phyloP scores from a whole-genome alignment of 2,113 vertebrate genomes.

The Gracilinanus agilis region DNA sequence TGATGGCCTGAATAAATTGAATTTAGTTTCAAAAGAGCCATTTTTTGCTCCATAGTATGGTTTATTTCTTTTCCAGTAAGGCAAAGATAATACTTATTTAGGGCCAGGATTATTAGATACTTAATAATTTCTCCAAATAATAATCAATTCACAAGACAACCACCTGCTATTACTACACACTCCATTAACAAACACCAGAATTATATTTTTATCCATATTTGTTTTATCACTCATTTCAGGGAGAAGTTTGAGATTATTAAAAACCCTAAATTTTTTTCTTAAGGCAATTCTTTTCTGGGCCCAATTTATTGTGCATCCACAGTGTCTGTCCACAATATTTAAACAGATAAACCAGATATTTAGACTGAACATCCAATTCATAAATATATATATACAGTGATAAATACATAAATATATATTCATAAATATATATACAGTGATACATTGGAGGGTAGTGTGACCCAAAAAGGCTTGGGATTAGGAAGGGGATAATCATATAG shows the following conservation, averaged over 20 bases:
- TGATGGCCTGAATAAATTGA: conserved; percentile 3
- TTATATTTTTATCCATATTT: conserved; percentile 2
- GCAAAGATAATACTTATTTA: background rate
- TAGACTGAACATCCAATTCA: background rate
- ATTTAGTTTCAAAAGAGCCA: background rate
- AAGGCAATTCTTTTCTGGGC: background rate
- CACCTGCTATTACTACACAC: background rate
- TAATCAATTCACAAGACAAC: background rate
- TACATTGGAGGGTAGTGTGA: background rate
- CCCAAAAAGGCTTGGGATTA: background rate
- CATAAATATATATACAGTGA: too few relatives aligned
- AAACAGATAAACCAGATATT: background rate
- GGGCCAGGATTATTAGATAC: background rate
- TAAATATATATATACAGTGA: too few relatives aligned
- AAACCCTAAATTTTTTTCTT: background rate
- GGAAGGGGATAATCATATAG: background rate
- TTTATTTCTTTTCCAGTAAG: background rate
- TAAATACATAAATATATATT: too few relatives aligned
- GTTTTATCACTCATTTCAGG: background rate
- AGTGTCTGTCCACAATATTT: background rate
- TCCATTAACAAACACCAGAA: background rate
- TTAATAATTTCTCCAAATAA: conserved; percentile 28
- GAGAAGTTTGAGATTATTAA: background rate
- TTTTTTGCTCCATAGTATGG: background rate
- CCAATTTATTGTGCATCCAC: background rate